Evolutionary conservation across 1,140 invertebrate genomes (phyloP).

Genomic region (Agrilus planipennis): DNA sequence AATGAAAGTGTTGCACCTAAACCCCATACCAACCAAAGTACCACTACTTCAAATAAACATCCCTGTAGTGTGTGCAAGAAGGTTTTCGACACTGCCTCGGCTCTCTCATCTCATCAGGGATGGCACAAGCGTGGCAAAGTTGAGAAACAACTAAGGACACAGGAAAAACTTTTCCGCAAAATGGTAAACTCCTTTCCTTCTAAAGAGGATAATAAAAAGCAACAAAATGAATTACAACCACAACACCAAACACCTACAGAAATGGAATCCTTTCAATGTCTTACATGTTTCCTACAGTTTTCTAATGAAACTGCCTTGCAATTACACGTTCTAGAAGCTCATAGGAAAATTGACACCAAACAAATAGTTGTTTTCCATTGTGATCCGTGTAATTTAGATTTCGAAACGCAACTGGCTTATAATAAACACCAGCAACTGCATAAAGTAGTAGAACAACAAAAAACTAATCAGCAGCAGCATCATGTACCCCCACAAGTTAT

Average conservation of each 20-base stretch:
- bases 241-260: slow-evolving; percentile 3
- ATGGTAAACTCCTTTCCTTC: not conserved
- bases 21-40: slow-evolving; percentile 2
- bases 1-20: slow-evolving; percentile 15
- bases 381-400: slow-evolving; percentile 25
- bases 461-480: slow-evolving; percentile 12
- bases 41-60: slow-evolving; percentile 8
- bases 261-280: slow-evolving; percentile 15
- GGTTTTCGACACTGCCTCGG: slow-evolving; percentile 16
- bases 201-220: slow-evolving; percentile 2
- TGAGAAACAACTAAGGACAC: slow-evolving; percentile 1
- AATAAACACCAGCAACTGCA: slow-evolving; percentile 26
- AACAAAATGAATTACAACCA: not conserved
- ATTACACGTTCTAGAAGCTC: slow-evolving; percentile 27
- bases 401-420: slow-evolving; percentile 22
- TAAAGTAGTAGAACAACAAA: slow-evolving; percentile 19
- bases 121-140: slow-evolving; percentile 25
- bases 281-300: slow-evolving; percentile 18
- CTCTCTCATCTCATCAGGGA: slow-evolving; percentile 24
- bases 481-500: too few relatives aligned
- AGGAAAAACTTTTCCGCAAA: slow-evolving; percentile 1
- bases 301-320: slow-evolving; percentile 26
- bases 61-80: slow-evolving; percentile 23
- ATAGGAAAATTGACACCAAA: slow-evolving; percentile 21
- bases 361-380: slow-evolving; percentile 22